Conservation (phyloP, 2,113 vertebrate genomes). For the Furnarius figulus region DNA sequence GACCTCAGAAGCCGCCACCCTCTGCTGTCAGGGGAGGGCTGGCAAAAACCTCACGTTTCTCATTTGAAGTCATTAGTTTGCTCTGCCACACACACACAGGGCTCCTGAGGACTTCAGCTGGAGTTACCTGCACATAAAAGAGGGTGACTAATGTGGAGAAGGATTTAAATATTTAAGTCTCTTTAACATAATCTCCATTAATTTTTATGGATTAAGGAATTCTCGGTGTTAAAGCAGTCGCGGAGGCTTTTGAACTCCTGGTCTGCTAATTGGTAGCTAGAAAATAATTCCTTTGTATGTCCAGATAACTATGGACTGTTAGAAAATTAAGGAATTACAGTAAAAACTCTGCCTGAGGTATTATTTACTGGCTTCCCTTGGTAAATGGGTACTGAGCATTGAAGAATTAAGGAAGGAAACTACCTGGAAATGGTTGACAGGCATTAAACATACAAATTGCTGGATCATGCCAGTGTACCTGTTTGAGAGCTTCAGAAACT, state of each 20-base stretch:
- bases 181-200: slow-evolving; percentile 45
- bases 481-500: background rate
- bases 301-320: slow-evolving; percentile 11
- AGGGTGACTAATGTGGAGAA: background rate
- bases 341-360: background rate
- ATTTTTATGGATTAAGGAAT: slow-evolving; percentile 60
- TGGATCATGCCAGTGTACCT: background rate
- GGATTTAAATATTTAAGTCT: slow-evolving; percentile 59
- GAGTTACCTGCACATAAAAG: slow-evolving; percentile 28
- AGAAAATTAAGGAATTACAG: slow-evolving; percentile 13
- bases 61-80: background rate
- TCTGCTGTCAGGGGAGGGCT: background rate
- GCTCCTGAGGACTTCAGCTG: background rate
- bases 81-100: background rate
- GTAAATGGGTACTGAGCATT: background rate
- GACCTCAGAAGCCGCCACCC: background rate
- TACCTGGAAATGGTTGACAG: background rate
- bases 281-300: slow-evolving; percentile 37
- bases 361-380: background rate
- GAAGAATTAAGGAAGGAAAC: background rate
- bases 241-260: slow-evolving; percentile 22
- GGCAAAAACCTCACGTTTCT: background rate
- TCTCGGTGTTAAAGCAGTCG: background rate
- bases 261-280: slow-evolving; percentile 36
- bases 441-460: background rate